A percentile compares a stretch with the other conserved stretches of the same genome.
phyloP scores from a whole-genome alignment of 2,113 vertebrate species.

The Girardinichthys multiradiatus region DNA sequence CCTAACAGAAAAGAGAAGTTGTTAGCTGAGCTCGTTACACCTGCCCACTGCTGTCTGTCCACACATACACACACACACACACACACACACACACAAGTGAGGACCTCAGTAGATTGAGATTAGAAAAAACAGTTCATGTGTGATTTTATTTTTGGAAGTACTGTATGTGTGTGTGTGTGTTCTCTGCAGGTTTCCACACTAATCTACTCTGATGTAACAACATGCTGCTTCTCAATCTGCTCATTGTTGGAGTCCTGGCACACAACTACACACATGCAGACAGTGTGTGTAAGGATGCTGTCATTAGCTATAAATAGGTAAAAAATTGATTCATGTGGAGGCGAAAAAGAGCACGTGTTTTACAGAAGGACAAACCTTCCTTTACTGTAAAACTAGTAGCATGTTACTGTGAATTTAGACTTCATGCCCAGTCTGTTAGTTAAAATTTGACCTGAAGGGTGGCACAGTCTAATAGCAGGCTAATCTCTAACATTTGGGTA shows the following conservation, averaged over 20 bases:
- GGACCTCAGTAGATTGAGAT: slow-evolving; percentile 16
- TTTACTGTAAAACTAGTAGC: slow-evolving; percentile 15
- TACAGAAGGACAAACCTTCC: slow-evolving; percentile 41
- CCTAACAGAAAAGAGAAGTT: slow-evolving; percentile 7
- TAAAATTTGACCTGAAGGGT: background rate
- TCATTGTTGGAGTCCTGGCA: slow-evolving; percentile 65
- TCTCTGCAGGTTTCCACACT: slow-evolving; percentile 67
- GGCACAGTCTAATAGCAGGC: background rate
- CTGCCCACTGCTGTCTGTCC: slow-evolving; percentile 31
- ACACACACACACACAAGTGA: slow-evolving; percentile 3
- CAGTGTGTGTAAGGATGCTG: slow-evolving; percentile 49
- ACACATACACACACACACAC: slow-evolving; percentile 14
- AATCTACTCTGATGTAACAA: slow-evolving; percentile 71
- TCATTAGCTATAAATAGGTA: slow-evolving; percentile 67
- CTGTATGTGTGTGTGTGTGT: slow-evolving; percentile 4
- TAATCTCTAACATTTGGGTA: background rate
- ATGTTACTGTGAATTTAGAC: background rate
- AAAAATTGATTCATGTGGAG: slow-evolving; percentile 63
- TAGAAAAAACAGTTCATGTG: slow-evolving; percentile 35
- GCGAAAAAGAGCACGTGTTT: slow-evolving; percentile 32
- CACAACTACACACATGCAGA: slow-evolving; percentile 22
- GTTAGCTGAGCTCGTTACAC: slow-evolving; percentile 38
- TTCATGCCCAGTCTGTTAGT: background rate
- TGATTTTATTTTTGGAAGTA: background rate
- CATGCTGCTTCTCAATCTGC: slow-evolving; percentile 76